A percentile compares a stretch with the other conserved stretches of the same genome.
These are phyloP conservation scores for Ceratotherium simum DNA, from an alignment of 2,113 vertebrate genomes.

Conservation along the genomic window DNA sequence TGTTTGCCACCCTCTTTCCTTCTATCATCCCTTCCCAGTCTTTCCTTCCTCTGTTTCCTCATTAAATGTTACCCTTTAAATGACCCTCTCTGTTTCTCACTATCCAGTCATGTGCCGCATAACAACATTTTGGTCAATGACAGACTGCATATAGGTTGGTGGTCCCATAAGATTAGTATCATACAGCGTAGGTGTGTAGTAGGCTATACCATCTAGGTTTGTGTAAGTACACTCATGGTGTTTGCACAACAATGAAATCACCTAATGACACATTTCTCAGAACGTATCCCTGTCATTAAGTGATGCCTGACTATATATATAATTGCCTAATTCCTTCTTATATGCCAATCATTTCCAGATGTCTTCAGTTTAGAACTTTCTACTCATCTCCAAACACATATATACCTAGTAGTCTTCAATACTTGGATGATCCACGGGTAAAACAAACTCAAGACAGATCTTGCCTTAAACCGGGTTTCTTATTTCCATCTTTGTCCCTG, in stretches of 20 bases:
- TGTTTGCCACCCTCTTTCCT: neutral
- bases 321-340: neutral
- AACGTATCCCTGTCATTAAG: too few relatives aligned
- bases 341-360: neutral
- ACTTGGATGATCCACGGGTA: neutral
- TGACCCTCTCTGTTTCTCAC: neutral
- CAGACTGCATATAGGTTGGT: too few relatives aligned
- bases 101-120: too few relatives aligned
- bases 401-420: neutral
- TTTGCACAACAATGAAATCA: too few relatives aligned
- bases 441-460: neutral
- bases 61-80: neutral
- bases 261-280: too few relatives aligned
- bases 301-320: too few relatives aligned
- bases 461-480: neutral
- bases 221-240: too few relatives aligned
- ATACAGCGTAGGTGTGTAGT: too few relatives aligned
- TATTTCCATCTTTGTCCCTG: neutral
- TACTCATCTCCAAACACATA: neutral
- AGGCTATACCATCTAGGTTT: too few relatives aligned
- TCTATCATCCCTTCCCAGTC: neutral
- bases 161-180: too few relatives aligned
- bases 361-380: neutral
- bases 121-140: too few relatives aligned
- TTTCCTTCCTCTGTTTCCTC: neutral